phyloP scores from a whole-genome alignment of 2,113 vertebrate species.

The Peromyscus californicus region DNA sequence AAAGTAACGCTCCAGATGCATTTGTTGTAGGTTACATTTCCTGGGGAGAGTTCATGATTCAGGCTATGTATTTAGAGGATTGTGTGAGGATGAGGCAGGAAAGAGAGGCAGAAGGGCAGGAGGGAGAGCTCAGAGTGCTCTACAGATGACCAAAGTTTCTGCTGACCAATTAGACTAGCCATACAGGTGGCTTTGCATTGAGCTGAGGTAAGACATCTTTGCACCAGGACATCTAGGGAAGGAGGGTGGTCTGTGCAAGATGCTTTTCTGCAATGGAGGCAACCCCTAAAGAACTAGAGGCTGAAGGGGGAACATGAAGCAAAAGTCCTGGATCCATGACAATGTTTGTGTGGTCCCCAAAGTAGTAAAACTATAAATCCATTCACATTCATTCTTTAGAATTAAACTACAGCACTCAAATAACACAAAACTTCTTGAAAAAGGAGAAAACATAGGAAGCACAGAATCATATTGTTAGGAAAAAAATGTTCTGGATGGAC shows the following conservation, averaged over 20 bases:
- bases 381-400: not conserved
- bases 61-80: not conserved
- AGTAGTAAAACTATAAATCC: not conserved
- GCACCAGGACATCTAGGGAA: not conserved
- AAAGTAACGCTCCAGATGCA: not conserved
- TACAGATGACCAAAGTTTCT: not conserved
- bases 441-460: not conserved
- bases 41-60: not conserved
- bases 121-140: not conserved
- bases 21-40: not conserved
- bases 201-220: not conserved
- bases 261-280: not conserved
- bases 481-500: not conserved
- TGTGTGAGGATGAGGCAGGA: fast-evolving
- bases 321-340: not conserved
- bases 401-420: not conserved
- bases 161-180: not conserved
- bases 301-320: not conserved
- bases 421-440: not conserved
- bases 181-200: not conserved
- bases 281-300: not conserved
- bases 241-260: not conserved
- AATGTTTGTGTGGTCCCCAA: not conserved
- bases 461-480: not conserved
- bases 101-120: no score